These are phyloP conservation scores for Hypotaenidia philippensis DNA, from an alignment of 2,797 vertebrate species.

Conservation along the genomic window DNA sequence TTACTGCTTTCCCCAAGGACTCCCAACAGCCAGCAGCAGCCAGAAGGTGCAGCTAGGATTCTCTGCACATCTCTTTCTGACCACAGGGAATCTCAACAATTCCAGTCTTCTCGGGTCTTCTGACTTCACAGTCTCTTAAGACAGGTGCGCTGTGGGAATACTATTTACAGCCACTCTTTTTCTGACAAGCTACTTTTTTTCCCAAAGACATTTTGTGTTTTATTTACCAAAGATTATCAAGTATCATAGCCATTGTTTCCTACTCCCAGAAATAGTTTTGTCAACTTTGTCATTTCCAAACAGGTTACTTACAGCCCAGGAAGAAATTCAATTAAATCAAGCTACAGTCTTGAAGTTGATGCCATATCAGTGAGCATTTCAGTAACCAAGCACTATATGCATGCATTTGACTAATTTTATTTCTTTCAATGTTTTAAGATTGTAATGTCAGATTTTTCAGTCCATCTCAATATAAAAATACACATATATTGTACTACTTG, in stretches of 20 bases:
- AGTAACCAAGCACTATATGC: neutral
- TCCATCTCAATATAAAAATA: neutral
- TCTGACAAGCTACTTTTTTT: neutral
- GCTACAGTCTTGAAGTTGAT: neutral
- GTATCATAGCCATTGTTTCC: neutral
- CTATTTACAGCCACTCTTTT: neutral
- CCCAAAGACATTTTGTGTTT: neutral
- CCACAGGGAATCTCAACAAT: neutral
- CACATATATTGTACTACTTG: fast-evolving
- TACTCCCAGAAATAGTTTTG: neutral
- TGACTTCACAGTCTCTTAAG: neutral
- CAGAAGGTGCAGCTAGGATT: neutral
- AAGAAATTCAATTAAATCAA: neutral
- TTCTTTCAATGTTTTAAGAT: neutral
- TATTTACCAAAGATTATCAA: neutral
- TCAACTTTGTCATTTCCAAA: neutral
- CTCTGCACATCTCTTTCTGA: neutral
- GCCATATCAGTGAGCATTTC: neutral
- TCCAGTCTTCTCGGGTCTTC: neutral
- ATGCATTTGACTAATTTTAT: neutral
- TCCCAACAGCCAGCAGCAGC: neutral
- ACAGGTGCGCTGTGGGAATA: neutral
- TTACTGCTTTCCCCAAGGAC: neutral
- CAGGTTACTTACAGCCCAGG: neutral
- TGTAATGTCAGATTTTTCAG: neutral